Evolutionary conservation across 2,888 invertebrate species (phyloP), one percentile per base, ranked within the genome.

Genomic region (Campaea margaritaria): DNA sequence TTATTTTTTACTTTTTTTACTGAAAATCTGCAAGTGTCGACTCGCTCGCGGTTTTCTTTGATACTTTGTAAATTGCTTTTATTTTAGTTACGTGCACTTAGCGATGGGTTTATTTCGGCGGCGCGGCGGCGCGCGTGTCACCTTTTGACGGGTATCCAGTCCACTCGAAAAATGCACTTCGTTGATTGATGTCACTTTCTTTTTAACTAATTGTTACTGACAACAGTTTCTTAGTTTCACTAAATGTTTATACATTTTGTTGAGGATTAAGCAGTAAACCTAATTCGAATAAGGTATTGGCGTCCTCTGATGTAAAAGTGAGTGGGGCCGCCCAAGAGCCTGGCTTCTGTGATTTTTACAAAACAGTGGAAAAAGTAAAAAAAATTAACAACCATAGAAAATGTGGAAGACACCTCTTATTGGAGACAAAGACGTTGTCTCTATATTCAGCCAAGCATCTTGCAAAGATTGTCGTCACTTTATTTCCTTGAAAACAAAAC

Each of bases 11-110:
- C 64, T 83, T 83, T 87, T 86, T 85, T 80, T 85, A 83, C 85
- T 85, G 83, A 83, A 89, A 90, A 87, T 87, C 81, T 72, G 81
- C 83, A 79, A 83, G 81, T 82, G 84, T 85, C 85, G 84, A 72
- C 67, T 74, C 68, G 71, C 72, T 69, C 67, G 79, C 81, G 83
- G 83, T 82, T 83, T 79, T 78, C 84, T 86, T 83, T 83, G 56
- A 57, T 48, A 62, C 50, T 60, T 58, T 48, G 56, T 58, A 62
- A 81, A 82, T 75, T 74, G 65, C 62, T 59, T 67, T 64, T 60
- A n/a, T 48, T 47, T 58, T 50, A 41, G 43, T 36, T 11, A 14
- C 46, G 46, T 16, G 43, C 39, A 36, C 36, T 36, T 36, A n/a
- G 36, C 36, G 16, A 21, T 48, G 16, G 50, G 21, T 2, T 31